Percentiles rank a stretch among this genome's conserved stretches.
phyloP scores from a whole-genome alignment of 2,797 vertebrate species.

The Glossophaga mutica region DNA sequence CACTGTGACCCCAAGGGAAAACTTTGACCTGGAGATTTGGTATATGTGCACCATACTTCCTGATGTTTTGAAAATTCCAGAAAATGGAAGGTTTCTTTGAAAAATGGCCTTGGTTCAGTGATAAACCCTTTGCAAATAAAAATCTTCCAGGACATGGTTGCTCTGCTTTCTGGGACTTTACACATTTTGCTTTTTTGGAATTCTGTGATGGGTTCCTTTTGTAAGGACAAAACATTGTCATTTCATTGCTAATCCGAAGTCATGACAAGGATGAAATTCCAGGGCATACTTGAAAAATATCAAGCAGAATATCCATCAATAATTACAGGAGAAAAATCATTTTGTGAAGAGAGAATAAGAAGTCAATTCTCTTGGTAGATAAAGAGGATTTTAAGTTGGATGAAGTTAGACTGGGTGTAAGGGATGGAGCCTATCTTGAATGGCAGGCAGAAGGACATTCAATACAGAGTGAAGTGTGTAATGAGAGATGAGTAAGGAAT shows the following conservation, averaged over 20 bases:
- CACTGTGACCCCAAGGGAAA: not conserved
- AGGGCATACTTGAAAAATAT: not conserved
- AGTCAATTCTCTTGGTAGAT: not conserved
- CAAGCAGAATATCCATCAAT: not conserved
- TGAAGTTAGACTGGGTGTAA: not conserved
- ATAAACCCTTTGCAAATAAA: not conserved
- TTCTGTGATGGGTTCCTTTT: not conserved
- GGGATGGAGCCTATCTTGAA: not conserved
- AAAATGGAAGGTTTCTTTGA: not conserved
- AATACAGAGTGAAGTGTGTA: not conserved
- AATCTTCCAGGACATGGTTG: not conserved
- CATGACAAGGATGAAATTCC: not conserved
- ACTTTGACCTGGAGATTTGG: not conserved
- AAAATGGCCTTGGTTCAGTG: not conserved
- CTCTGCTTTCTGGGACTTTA: not conserved
- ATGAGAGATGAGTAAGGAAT: not conserved
- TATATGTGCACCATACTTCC: not conserved
- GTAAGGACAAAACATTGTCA: not conserved
- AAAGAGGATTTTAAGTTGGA: not conserved
- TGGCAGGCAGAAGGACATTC: not conserved
- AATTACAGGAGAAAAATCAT: not conserved
- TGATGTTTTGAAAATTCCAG: not conserved
- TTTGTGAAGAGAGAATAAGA: constrained; percentile 15
- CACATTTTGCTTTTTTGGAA: not conserved
- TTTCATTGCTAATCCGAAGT: not conserved